Evolutionary conservation across 2,888 invertebrate species (phyloP).

Genomic region (Trissolcus brochymenae): DNA sequence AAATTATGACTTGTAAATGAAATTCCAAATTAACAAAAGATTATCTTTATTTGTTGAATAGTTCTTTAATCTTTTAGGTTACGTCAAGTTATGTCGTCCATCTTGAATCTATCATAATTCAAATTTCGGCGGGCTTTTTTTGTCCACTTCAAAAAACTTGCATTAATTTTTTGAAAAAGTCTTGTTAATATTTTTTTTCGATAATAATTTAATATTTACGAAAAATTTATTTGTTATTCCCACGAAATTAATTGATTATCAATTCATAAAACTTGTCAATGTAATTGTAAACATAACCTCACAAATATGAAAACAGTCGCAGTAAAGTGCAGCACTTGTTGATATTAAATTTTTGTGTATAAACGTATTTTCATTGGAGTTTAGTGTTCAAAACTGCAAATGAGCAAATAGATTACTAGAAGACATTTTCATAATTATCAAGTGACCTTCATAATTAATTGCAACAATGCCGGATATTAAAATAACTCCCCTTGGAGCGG

Average conservation of each 20-base stretch:
- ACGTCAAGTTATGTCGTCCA: too few relatives aligned
- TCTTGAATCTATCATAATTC: too few relatives aligned
- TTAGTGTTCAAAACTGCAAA: not conserved
- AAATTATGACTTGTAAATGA: too few relatives aligned
- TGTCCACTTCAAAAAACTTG: too few relatives aligned
- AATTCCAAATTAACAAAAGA: too few relatives aligned
- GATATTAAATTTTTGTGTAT: not conserved
- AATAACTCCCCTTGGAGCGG: constrained; percentile 92
- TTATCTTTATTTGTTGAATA: too few relatives aligned
- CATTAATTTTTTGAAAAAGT: too few relatives aligned
- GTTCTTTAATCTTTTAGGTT: too few relatives aligned
- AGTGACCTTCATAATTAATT: not conserved
- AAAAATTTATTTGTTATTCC: not conserved
- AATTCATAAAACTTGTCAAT: not conserved
- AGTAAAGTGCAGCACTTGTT: not conserved
- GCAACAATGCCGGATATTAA: constrained; percentile 90
- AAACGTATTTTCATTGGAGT: not conserved
- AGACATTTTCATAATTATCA: not conserved
- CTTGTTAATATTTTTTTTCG: too few relatives aligned
- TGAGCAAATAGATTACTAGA: not conserved
- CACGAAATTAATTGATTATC: not conserved
- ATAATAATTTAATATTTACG: not conserved
- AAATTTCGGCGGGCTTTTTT: too few relatives aligned
- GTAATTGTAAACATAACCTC: constrained; percentile 11
- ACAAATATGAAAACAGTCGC: constrained; percentile 3